Conservation (phyloP, 1,140 invertebrate species). For the Pinna nobilis region DNA sequence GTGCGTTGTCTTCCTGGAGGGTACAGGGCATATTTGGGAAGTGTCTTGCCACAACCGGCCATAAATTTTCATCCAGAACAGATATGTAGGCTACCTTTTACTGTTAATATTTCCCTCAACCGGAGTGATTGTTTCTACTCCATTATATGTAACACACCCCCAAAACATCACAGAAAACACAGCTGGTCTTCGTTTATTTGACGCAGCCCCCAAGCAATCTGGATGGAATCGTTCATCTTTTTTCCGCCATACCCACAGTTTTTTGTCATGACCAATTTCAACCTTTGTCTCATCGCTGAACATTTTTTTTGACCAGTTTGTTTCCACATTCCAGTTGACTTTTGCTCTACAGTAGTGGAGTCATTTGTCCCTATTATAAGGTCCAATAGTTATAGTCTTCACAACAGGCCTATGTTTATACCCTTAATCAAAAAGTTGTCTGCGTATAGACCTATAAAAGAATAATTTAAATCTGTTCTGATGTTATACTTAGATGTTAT, state of each 20-base stretch:
- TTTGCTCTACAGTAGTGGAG: neutral
- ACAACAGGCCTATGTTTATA: neutral
- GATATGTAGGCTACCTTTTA: constrained; percentile 4
- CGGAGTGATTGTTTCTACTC: neutral
- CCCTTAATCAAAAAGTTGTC: neutral
- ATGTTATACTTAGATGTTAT: neutral
- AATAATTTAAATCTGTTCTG: neutral
- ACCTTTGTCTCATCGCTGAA: constrained; percentile 17
- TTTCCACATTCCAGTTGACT: neutral
- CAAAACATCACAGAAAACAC: constrained; percentile 9
- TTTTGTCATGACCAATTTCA: neutral
- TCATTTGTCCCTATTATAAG: too few relatives aligned
- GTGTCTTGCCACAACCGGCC: constrained; percentile 18
- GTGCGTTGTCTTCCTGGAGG: constrained; percentile 28
- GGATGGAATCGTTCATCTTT: neutral
- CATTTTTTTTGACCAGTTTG: neutral
- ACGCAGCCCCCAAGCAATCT: neutral
- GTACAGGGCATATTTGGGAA: constrained; percentile 16
- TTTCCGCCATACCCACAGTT: neutral
- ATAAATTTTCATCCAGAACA: constrained; percentile 11
- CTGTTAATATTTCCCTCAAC: constrained; percentile 18
- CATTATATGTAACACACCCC: constrained; percentile 19
- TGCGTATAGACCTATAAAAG: neutral
- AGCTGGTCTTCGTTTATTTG: neutral
- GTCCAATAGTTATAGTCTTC: too few relatives aligned